These are phyloP conservation scores for Stegastes partitus DNA, from an alignment of 2,113 vertebrate species.

Conservation along the genomic window DNA sequence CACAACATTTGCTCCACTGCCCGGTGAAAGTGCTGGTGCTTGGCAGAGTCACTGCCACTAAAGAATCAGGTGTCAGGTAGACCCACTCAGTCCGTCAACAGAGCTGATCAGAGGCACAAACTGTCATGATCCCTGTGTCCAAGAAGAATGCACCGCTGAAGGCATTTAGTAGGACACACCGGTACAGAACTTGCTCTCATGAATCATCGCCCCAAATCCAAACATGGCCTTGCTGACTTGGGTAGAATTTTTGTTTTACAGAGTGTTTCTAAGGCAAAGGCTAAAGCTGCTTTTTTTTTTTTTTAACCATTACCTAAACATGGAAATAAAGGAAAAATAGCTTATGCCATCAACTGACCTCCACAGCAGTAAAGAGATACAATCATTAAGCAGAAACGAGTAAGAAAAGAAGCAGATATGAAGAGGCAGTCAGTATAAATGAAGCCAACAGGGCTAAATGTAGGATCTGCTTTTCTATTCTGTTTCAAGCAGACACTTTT, in stretches of 20 bases:
- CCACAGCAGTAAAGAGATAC: neutral
- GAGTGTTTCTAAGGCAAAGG: neutral
- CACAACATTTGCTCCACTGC: conserved; percentile 3
- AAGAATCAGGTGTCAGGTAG: conserved; percentile 51
- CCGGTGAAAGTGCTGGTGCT: conserved; percentile 11
- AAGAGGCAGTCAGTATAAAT: conserved; percentile 23
- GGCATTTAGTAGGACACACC: conserved; percentile 13
- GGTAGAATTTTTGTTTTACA: conserved; percentile 18
- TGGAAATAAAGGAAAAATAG: neutral
- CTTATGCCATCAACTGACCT: neutral
- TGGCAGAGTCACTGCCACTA: conserved; percentile 18
- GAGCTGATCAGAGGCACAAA: conserved; percentile 31
- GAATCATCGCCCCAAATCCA: conserved; percentile 30
- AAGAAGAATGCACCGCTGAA: conserved; percentile 17
- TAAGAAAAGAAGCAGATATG: neutral
- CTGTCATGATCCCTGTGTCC: conserved; percentile 29
- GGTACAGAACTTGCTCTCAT: neutral
- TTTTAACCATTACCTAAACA: neutral
- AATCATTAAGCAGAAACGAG: conserved; percentile 3
- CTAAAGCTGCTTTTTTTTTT: too few relatives aligned
- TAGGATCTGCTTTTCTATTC: conserved; percentile 31
- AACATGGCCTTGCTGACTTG: conserved; percentile 8
- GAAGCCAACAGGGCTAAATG: conserved; percentile 14
- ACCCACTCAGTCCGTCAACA: conserved; percentile 20
- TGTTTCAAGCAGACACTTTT: conserved; percentile 32